Evolutionary conservation across 2,888 invertebrate species (phyloP).

Genomic region (Selenia dentaria): DNA sequence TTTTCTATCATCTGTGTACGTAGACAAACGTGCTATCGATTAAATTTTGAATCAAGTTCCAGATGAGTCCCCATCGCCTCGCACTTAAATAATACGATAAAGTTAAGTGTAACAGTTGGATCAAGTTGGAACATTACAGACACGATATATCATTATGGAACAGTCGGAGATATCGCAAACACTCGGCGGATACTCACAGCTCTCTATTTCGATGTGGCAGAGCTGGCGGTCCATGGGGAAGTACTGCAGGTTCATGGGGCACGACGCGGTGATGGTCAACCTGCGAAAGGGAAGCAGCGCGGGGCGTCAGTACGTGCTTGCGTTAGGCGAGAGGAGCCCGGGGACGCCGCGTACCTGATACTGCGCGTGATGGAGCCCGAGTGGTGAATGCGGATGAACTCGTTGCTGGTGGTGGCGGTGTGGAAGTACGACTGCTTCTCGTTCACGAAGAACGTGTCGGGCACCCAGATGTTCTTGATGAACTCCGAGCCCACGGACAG

Average conservation of each 20-base stretch:
- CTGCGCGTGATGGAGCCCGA: conserved; percentile 96
- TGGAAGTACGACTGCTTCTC: conserved; percentile 99
- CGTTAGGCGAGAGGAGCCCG: neutral
- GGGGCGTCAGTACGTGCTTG: neutral
- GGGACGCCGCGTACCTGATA: conserved; percentile 87
- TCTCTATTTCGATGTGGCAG: conserved; percentile 97
- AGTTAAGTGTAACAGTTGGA: too few species aligned
- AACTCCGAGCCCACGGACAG: conserved; percentile 96
- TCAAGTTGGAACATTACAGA: too few species aligned
- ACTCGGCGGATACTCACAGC: conserved; percentile 91
- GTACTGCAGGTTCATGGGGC: conserved; percentile 97
- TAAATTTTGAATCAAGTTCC: conserved; percentile 14
- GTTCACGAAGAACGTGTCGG: conserved; percentile 99
- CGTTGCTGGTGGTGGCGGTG: conserved; percentile 99
- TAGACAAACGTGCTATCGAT: conserved; percentile 12
- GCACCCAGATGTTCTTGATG: conserved; percentile 98
- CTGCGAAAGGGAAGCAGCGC: conserved; percentile 75
- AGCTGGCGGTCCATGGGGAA: conserved; percentile 97
- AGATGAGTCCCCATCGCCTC: conserved; percentile 22
- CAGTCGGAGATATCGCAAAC: too few species aligned
- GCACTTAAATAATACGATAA: conserved; percentile 11
- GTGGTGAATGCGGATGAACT: conserved; percentile 97
- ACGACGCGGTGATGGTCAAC: conserved; percentile 95
- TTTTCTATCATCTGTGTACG: conserved; percentile 54
- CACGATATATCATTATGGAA: too few species aligned